Percentiles rank a stretch among this genome's conserved stretches.
Conservation (phyloP, 2,888 invertebrate genomes). For the Blastobasis adustella region DNA sequence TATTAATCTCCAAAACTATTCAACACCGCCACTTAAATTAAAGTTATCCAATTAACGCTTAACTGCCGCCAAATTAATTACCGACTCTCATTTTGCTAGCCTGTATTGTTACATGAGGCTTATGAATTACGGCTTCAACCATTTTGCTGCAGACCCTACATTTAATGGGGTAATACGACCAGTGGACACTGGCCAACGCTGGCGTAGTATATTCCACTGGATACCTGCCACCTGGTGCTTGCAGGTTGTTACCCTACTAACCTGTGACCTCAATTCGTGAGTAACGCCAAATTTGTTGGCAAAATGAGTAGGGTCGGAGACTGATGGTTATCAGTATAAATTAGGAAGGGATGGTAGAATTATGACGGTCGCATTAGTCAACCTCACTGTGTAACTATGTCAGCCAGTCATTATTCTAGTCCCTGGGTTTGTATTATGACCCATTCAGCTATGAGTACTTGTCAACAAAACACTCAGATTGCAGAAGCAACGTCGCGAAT, state of each 20-base stretch:
- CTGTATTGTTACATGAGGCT: constrained; percentile 9
- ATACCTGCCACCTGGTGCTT: constrained; percentile 13
- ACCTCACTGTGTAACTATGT: not conserved
- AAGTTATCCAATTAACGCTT: constrained; percentile 8
- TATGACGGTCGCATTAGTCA: not conserved
- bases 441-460: too few relatives aligned
- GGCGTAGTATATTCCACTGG: not conserved
- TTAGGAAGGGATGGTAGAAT: constrained; percentile 4
- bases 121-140: too few relatives aligned
- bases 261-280: constrained; percentile 40
- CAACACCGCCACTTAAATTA: not conserved
- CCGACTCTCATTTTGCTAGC: constrained; percentile 17
- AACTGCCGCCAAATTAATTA: constrained; percentile 17
- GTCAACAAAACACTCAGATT: too few relatives aligned
- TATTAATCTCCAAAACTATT: too few relatives aligned
- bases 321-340: constrained; percentile 10
- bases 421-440: too few relatives aligned
- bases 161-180: not conserved
- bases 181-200: constrained; percentile 1
- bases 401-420: too few relatives aligned
- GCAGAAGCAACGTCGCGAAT: too few relatives aligned
- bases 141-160: too few relatives aligned
- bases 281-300: constrained; percentile 23
- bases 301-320: constrained; percentile 17
- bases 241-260: constrained; percentile 29